Base-by-base conservation (phyloP, 2,888 invertebrate genomes). In the Galerucella nymphaeae region DNA sequence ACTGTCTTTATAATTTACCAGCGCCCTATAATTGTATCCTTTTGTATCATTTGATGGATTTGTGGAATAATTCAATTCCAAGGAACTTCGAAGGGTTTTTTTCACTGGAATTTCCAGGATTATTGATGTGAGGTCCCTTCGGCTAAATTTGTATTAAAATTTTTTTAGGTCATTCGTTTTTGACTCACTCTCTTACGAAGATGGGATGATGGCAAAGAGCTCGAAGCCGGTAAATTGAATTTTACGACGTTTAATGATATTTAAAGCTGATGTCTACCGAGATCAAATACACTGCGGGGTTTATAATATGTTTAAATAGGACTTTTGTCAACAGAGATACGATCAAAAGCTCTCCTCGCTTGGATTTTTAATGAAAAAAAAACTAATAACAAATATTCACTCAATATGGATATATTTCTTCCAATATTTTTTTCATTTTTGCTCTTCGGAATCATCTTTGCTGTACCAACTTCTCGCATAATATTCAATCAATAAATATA, bases 51-150 rank as follows among this genome's bases (percentile, higher is more conserved):
- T 75, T 55, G 70, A 59, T 70, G 70, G 70, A 75, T 72, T 75
- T 72, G 61, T 72, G 67, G 59, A 75, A 61, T 75, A 75, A 75
- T 73, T 73, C 67, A 70, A 75, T 73, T 72, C 72, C 55, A 65
- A 73, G 64, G 72, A 72, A 4, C 14, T 75, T 75, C 63, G 65
- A 64, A 64, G 70, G 75, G 72, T 70, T 72, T 72, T 75, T 68
- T 64, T 72, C 72, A 69, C 61, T 59, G 42, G 58, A 71, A 66
- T 66, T 71, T 65, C 45, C 65, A 70, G 67, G 73, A 73, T 67
- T 74, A 74, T 74, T 74, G 74, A 74, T 74, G 74, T 61, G 61
- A 65, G 67, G 68, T 68, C 68, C 71, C 71, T 62, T 42, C 67
- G 74, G 74, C 71, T 68, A 64, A 70, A 70, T 70, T 63, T 70